Conservation (phyloP, 2,113 vertebrate genomes). For the Neopipo cinnamomea region DNA sequence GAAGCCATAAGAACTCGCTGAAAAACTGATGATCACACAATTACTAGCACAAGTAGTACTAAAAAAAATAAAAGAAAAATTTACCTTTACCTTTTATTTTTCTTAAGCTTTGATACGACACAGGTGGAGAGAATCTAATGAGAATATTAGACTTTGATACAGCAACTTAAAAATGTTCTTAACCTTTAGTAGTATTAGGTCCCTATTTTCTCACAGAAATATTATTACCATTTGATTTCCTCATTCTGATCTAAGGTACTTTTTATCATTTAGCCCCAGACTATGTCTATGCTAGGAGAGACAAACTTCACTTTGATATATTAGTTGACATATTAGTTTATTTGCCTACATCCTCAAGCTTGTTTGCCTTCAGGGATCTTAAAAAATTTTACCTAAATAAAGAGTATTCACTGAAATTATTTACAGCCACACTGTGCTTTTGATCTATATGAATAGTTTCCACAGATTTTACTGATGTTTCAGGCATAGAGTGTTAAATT, state of each 20-base stretch:
- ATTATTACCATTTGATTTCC: background rate
- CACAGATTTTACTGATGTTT: background rate
- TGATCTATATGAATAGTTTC: background rate
- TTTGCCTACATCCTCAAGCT: background rate
- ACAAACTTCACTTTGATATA: background rate
- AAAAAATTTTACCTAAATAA: background rate
- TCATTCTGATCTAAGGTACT: background rate
- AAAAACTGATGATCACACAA: background rate
- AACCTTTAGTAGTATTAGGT: background rate
- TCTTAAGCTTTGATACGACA: background rate
- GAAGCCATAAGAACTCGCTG: background rate
- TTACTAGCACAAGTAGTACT: background rate
- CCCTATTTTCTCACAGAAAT: background rate
- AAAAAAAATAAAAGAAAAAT: background rate
- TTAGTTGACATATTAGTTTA: background rate
- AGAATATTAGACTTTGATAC: background rate
- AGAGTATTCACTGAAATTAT: background rate
- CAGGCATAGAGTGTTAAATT: background rate
- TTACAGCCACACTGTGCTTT: slow-evolving; percentile 1
- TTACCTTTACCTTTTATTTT: background rate
- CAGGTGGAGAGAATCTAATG: background rate
- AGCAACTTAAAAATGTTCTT: background rate
- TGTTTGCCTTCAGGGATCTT: background rate
- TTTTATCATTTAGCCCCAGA: background rate
- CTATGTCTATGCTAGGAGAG: background rate